Evolutionary conservation across 2,113 vertebrate species (phyloP).

Genomic region (Microtus montanus): DNA sequence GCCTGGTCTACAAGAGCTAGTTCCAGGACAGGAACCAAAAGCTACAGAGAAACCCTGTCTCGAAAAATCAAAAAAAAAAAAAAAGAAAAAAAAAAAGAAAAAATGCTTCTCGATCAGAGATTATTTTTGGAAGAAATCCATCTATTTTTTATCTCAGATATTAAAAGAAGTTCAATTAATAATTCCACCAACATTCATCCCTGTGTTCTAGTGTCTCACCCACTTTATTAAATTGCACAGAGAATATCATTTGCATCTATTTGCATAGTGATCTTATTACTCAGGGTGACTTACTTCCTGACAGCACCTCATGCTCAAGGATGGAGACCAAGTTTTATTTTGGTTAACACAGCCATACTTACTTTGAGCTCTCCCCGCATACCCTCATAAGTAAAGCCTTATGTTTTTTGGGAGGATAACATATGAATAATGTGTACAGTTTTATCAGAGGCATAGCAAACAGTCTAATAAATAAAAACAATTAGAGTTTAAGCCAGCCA

Average conservation of each 20-base stretch:
- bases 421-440: neutral
- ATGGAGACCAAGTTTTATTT: neutral
- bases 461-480: constrained; percentile 60
- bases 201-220: neutral
- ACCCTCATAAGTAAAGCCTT: neutral
- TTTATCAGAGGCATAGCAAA: neutral
- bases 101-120: constrained; percentile 23
- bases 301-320: neutral
- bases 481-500: neutral
- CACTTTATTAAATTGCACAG: neutral
- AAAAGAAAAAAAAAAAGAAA: too few relatives aligned
- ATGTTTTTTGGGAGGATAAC: neutral
- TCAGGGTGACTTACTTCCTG: neutral
- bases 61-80: too few relatives aligned
- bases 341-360: neutral
- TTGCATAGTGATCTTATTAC: neutral
- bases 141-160: constrained; percentile 29
- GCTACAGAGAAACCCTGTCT: too few relatives aligned
- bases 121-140: constrained; percentile 36
- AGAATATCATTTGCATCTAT: neutral
- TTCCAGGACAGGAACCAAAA: too few relatives aligned
- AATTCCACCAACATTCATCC: constrained; percentile 28
- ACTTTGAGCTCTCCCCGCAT: neutral
- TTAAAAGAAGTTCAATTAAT: constrained; percentile 37
- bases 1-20: too few relatives aligned